Evolutionary conservation across 1,140 invertebrate genomes (phyloP).

Genomic region (Caenorhabditis tropicalis): DNA sequence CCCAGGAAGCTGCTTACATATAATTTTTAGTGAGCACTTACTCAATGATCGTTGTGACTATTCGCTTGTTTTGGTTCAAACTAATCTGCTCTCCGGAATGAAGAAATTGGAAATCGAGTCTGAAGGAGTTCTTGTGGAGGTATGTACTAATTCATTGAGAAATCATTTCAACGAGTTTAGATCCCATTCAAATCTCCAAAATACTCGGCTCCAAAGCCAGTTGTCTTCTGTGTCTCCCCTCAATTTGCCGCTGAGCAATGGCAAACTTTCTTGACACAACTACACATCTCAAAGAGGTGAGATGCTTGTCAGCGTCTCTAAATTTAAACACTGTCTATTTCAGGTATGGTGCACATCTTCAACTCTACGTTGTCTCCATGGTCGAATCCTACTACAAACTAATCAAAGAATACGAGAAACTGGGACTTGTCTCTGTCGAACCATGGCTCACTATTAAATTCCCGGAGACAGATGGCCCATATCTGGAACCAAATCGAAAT

Average conservation of each 20-base stretch:
- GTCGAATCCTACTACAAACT: conserved; percentile 38
- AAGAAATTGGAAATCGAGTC: not conserved
- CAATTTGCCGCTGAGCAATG: conserved; percentile 49
- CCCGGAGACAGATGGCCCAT: not conserved
- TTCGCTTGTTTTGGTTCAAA: not conserved
- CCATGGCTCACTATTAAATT: conserved; percentile 46
- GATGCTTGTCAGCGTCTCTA: not conserved
- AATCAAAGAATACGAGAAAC: conserved; percentile 23
- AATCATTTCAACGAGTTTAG: not conserved
- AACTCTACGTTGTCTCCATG: conserved; percentile 44
- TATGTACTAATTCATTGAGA: not conserved
- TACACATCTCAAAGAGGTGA: conserved; percentile 44
- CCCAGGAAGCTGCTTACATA: not conserved
- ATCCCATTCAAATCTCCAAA: not conserved
- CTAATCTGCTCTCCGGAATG: not conserved
- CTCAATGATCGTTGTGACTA: conserved; percentile 2
- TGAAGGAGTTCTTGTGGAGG: not conserved
- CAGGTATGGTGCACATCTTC: conserved; percentile 34
- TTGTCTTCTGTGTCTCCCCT: conserved; percentile 46
- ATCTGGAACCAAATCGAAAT: conserved; percentile 46
- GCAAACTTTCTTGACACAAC: conserved; percentile 17
- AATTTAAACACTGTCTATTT: not conserved
- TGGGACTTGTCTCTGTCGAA: conserved; percentile 2
- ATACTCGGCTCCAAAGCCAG: conserved; percentile 2
- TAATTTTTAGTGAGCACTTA: not conserved